A percentile compares a stretch with the other conserved stretches of the same genome.
phyloP scores from a whole-genome alignment of 2,888 invertebrate genomes.

The Nomada lathburiana region DNA sequence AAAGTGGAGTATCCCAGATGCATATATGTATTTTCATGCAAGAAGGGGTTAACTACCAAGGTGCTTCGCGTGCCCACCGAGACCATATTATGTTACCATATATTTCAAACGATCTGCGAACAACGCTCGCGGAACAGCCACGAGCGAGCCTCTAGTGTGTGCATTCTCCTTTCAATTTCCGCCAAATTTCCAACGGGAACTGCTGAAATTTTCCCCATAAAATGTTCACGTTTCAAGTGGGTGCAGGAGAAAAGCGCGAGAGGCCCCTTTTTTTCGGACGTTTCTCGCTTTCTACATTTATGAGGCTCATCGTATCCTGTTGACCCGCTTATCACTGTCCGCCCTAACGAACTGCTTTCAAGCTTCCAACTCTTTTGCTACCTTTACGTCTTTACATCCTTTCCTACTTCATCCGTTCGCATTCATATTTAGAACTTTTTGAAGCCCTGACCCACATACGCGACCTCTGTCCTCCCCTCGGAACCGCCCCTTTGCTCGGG shows the following conservation, averaged over 20 bases:
- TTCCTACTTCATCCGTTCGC: conserved; percentile 49
- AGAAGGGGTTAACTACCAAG: neutral
- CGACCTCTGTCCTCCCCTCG: neutral
- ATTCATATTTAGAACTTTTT: conserved; percentile 59
- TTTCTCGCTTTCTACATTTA: conserved; percentile 60
- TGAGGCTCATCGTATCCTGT: conserved; percentile 61
- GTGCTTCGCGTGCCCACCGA: neutral
- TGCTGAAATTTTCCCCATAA: conserved; percentile 27
- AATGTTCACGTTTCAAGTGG: conserved; percentile 21
- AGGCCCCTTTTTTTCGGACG: conserved; percentile 41
- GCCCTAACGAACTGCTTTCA: conserved; percentile 65
- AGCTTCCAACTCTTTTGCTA: conserved; percentile 48
- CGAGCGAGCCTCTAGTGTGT: neutral
- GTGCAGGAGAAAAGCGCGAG: conserved; percentile 10
- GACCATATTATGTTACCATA: neutral
- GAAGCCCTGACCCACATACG: conserved; percentile 61
- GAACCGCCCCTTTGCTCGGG: no score
- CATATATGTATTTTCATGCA: neutral
- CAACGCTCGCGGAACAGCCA: neutral
- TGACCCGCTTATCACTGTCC: conserved; percentile 66
- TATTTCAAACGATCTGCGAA: neutral
- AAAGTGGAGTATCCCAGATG: no score
- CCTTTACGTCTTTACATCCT: conserved; percentile 60
- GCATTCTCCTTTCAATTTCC: conserved; percentile 40
- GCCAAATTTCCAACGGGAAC: conserved; percentile 8